These are phyloP conservation scores for Dasyprocta punctata DNA, from an alignment of 2,113 vertebrate species.

Conservation along the genomic window DNA sequence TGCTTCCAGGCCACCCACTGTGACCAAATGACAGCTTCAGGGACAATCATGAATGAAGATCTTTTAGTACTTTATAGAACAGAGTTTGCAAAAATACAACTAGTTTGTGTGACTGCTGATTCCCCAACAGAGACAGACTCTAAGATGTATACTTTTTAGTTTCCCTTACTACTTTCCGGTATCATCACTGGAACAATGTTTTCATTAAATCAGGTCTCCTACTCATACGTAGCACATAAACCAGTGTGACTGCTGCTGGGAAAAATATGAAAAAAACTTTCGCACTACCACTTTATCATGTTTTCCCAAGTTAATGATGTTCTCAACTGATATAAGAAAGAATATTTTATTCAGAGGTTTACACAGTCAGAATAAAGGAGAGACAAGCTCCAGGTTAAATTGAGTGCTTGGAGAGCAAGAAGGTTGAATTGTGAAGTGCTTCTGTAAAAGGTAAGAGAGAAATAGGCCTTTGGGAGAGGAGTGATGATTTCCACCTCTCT, in stretches of 20 bases:
- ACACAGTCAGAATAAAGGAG: not conserved
- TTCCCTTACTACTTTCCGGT: not conserved
- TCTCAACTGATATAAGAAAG: not conserved
- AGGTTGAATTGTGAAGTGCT: not conserved
- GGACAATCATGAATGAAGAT: slow-evolving; percentile 64
- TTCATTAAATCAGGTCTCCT: not conserved
- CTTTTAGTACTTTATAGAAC: slow-evolving; percentile 45
- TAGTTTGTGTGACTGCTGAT: slow-evolving; percentile 6
- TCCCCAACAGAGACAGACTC: not conserved
- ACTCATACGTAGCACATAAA: not conserved
- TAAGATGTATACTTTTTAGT: not conserved
- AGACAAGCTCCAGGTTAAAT: not conserved
- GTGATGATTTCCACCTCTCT: not conserved
- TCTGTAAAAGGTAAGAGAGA: not conserved
- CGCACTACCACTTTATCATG: not conserved
- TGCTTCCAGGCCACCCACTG: slow-evolving; percentile 75
- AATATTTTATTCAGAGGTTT: not conserved
- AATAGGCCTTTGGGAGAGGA: not conserved
- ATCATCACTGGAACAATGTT: not conserved
- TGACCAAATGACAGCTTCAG: slow-evolving; percentile 67
- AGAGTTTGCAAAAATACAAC: slow-evolving; percentile 58
- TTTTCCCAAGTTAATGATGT: not conserved
- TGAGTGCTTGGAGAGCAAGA: not conserved
- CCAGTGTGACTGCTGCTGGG: not conserved
- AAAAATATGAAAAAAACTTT: not conserved